A percentile compares a stretch with the other conserved stretches of the same genome.
Conservation (phyloP, 2,797 vertebrate genomes). For the Pristis pectinata region DNA sequence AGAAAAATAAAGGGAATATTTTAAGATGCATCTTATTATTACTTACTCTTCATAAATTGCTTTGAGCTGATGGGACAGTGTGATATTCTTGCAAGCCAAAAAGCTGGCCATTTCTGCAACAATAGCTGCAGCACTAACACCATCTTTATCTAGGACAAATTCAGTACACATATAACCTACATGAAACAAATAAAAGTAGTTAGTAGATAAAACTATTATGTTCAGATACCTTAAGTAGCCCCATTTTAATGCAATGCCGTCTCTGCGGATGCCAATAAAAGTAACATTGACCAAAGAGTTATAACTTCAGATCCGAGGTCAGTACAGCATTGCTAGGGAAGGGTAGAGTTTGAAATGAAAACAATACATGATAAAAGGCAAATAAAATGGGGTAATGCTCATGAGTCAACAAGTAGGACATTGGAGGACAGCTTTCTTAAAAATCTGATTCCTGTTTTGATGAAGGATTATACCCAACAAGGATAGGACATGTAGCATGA, state of each 20-base stretch:
- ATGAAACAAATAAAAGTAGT: conserved; percentile 27
- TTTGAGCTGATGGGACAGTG: conserved; percentile 77
- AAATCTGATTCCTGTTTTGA: background rate
- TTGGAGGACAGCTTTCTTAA: background rate
- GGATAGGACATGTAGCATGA: no score
- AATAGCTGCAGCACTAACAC: conserved; percentile 89
- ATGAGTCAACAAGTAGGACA: background rate
- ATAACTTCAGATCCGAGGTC: background rate
- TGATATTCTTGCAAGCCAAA: conserved; percentile 69
- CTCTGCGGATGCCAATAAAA: background rate
- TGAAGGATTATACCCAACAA: background rate
- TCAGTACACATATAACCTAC: conserved; percentile 96
- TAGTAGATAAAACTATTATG: background rate
- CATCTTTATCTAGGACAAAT: conserved; percentile 92
- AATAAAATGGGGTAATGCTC: background rate
- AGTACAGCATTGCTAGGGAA: background rate
- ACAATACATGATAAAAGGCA: background rate
- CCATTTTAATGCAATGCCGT: background rate
- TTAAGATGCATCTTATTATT: background rate
- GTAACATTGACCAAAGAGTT: background rate
- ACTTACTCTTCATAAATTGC: conserved; percentile 85
- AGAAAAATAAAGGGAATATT: background rate
- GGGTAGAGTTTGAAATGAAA: background rate
- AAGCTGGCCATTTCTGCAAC: conserved; percentile 80
- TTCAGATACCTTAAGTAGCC: background rate